These are phyloP conservation scores for Trimorus sp. DNA, from an alignment of 2,888 invertebrate species.

Conservation along the genomic window DNA sequence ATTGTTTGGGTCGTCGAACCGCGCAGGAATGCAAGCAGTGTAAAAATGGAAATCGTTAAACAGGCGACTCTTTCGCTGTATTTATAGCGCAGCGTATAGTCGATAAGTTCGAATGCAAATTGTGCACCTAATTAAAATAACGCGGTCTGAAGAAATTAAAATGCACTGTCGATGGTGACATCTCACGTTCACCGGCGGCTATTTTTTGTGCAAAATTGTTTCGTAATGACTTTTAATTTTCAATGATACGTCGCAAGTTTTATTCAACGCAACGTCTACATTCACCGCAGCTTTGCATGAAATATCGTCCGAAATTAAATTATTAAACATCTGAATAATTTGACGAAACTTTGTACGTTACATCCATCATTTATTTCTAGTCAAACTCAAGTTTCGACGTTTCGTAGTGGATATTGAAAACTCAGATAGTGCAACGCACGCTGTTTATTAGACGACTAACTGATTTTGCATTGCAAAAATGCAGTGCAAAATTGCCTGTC, in stretches of 20 bases:
- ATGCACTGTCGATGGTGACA: no score
- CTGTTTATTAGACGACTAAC: no score
- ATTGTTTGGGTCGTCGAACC: constrained; percentile 27
- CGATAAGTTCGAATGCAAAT: background rate
- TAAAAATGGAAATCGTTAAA: constrained; percentile 18
- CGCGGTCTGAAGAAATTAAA: background rate
- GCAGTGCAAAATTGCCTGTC: no score
- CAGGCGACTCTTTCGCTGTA: background rate
- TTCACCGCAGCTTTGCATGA: constrained; percentile 8
- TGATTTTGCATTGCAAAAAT: background rate
- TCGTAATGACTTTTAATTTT: background rate
- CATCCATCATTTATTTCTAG: constrained; percentile 19
- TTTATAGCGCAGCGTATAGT: background rate
- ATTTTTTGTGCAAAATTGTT: background rate
- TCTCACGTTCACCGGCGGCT: no score
- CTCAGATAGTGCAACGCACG: background rate
- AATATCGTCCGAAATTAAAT: constrained; percentile 31
- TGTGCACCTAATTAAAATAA: constrained; percentile 1
- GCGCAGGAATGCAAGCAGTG: constrained; percentile 6
- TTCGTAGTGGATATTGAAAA: constrained; percentile 14
- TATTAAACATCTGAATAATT: constrained; percentile 31
- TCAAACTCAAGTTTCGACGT: constrained; percentile 14
- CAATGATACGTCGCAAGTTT: constrained; percentile 7
- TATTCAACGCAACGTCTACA: constrained; percentile 9
- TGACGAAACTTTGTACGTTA: constrained; percentile 29